Conservation (phyloP, 2,888 invertebrate genomes). For the Dasysyrphus albostriatus region DNA sequence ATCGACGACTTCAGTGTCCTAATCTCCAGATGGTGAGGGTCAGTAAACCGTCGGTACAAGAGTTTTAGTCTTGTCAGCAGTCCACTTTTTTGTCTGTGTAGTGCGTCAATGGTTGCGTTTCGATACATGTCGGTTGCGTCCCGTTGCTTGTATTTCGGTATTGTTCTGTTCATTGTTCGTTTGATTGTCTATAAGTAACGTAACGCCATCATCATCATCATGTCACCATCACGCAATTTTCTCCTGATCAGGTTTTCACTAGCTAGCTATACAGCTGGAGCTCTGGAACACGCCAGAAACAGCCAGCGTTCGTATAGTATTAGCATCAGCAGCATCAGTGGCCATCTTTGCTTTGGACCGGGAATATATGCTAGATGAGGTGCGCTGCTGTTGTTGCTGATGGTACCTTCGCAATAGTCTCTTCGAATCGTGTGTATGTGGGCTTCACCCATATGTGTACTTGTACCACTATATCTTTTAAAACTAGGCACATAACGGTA, state of each 20-base stretch:
- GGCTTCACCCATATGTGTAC: constrained; percentile 64
- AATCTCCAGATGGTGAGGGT: too few species aligned
- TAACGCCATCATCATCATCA: constrained; percentile 74
- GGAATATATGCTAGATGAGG: constrained; percentile 54
- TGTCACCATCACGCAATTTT: constrained; percentile 76
- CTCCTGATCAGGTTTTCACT: constrained; percentile 69
- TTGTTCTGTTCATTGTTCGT: too few species aligned
- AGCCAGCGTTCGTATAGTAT: constrained; percentile 9
- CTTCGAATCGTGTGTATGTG: constrained; percentile 49
- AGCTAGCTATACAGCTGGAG: constrained; percentile 13
- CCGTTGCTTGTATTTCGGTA: too few species aligned
- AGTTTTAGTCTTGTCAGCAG: too few species aligned
- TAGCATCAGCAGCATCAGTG: constrained; percentile 20
- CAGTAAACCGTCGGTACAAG: too few species aligned
- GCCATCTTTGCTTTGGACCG: constrained; percentile 57
- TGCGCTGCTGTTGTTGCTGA: constrained; percentile 26
- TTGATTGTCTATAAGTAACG: constrained; percentile 75
- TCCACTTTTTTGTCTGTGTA: too few species aligned
- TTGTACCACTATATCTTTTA: constrained; percentile 65
- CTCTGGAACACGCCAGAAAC: constrained; percentile 20
- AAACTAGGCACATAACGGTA: constrained; percentile 74
- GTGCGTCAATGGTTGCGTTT: too few species aligned
- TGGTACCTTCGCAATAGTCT: constrained; percentile 38
- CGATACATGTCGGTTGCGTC: too few species aligned
- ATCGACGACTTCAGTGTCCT: too few species aligned